phyloP scores from a whole-genome alignment of 2,888 invertebrate species.

The Teinopalpus imperialis region DNA sequence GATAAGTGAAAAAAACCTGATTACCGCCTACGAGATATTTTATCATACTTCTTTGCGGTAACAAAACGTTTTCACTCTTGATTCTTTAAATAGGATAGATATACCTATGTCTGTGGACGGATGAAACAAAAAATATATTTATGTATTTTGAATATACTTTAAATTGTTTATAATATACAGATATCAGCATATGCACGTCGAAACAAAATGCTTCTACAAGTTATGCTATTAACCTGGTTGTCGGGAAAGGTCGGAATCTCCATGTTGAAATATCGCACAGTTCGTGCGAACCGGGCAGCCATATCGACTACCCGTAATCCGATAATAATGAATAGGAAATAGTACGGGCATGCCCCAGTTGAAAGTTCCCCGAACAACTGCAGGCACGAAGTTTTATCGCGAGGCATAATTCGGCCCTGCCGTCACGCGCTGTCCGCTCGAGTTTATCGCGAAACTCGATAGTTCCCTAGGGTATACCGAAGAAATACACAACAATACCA shows the following conservation, averaged over 20 bases:
- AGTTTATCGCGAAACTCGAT: slow-evolving; percentile 55
- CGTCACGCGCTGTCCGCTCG: slow-evolving; percentile 60
- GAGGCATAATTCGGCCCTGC: slow-evolving; percentile 60
- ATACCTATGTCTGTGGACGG: too few species aligned
- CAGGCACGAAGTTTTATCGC: slow-evolving; percentile 64
- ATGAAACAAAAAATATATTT: too few species aligned
- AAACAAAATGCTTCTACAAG: neutral
- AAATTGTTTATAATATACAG: too few species aligned
- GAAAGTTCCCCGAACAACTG: slow-evolving; percentile 52
- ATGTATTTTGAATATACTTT: too few species aligned
- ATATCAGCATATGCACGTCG: slow-evolving; percentile 2
- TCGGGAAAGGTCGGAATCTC: slow-evolving; percentile 17
- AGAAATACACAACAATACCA: slow-evolving; percentile 44
- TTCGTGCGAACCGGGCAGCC: slow-evolving; percentile 59
- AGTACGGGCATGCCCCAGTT: slow-evolving; percentile 58
- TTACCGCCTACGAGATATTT: too few species aligned
- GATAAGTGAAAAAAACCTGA: too few species aligned
- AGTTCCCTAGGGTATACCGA: slow-evolving; percentile 48
- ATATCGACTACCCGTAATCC: slow-evolving; percentile 62
- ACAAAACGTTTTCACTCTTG: too few species aligned
- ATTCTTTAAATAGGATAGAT: too few species aligned
- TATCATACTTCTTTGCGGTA: too few species aligned
- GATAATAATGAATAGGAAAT: slow-evolving; percentile 73
- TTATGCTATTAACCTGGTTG: neutral
- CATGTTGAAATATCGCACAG: slow-evolving; percentile 52